phyloP scores from a whole-genome alignment of 1,140 invertebrate species.

The Drosophila ananassae region DNA sequence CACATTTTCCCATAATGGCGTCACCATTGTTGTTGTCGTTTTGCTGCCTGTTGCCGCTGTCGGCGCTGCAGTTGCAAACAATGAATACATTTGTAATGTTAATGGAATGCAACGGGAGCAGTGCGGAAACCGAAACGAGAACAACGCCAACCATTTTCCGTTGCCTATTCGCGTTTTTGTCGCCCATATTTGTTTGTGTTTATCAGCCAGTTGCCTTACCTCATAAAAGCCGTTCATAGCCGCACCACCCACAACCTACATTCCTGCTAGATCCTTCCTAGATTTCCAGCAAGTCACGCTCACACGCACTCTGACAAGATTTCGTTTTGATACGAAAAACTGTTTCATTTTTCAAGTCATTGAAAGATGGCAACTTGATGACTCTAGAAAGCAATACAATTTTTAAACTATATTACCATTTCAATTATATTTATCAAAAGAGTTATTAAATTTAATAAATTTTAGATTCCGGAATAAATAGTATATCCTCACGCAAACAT shows the following conservation, averaged over 20 bases:
- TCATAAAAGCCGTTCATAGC: slow-evolving; percentile 21
- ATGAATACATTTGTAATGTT: slow-evolving; percentile 82
- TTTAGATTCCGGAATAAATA: too few species aligned
- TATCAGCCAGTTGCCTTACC: slow-evolving; percentile 48
- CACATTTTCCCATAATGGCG: slow-evolving; percentile 77
- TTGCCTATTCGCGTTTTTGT: slow-evolving; percentile 51
- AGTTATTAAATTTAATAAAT: too few species aligned
- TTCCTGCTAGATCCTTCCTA: background rate
- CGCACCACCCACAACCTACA: background rate
- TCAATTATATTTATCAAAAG: background rate
- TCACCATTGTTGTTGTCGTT: slow-evolving; percentile 30
- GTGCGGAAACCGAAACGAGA: slow-evolving; percentile 37
- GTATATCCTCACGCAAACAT: slow-evolving; percentile 8
- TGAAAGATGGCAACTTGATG: too few species aligned
- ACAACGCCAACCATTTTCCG: slow-evolving; percentile 58
- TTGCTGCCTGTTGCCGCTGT: slow-evolving; percentile 35
- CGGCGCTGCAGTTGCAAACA: slow-evolving; percentile 57
- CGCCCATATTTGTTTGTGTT: slow-evolving; percentile 51
- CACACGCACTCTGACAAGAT: slow-evolving; percentile 25
- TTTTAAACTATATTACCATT: background rate
- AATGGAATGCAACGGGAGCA: slow-evolving; percentile 70
- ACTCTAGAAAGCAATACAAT: too few species aligned
- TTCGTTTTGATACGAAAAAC: slow-evolving; percentile 20
- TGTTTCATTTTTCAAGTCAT: slow-evolving; percentile 7
- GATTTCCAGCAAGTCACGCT: slow-evolving; percentile 20